Percentiles rank a stretch among this genome's conserved stretches.
These are phyloP conservation scores for Urocynchramus pylzowi DNA, from an alignment of 2,113 vertebrate genomes.

Conservation along the genomic window DNA sequence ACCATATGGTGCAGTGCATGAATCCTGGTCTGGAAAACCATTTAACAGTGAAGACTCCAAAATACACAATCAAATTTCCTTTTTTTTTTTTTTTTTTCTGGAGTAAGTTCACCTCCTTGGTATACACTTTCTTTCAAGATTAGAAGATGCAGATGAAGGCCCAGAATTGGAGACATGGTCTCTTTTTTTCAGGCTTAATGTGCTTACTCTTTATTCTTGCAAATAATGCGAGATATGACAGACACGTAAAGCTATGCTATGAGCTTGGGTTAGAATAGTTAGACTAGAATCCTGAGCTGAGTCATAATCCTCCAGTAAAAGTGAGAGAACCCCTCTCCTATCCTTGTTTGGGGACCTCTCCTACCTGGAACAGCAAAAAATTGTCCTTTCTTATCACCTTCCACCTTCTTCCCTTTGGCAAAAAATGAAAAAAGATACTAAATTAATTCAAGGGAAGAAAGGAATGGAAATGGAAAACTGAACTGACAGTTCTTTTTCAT, in stretches of 20 bases:
- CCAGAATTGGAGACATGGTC: background rate
- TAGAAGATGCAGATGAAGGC: background rate
- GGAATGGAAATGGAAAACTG: background rate
- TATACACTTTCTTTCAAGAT: background rate
- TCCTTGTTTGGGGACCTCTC: background rate
- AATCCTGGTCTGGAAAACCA: background rate
- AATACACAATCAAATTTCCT: background rate
- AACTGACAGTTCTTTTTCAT: background rate
- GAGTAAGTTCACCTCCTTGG: background rate
- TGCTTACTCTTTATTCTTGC: background rate
- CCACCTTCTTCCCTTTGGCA: background rate
- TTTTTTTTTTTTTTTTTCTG: background rate
- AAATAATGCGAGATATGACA: background rate
- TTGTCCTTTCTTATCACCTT: background rate
- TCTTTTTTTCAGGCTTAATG: background rate
- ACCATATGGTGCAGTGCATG: background rate
- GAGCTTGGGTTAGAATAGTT: background rate
- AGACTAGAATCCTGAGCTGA: background rate
- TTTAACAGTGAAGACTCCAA: background rate
- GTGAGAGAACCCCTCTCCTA: background rate
- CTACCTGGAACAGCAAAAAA: background rate
- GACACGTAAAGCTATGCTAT: background rate
- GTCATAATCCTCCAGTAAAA: background rate
- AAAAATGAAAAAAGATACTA: background rate
- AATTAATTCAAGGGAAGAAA: background rate